Base-by-base conservation (phyloP, 2,888 invertebrate genomes). In the Thymelicus sylvestris region DNA sequence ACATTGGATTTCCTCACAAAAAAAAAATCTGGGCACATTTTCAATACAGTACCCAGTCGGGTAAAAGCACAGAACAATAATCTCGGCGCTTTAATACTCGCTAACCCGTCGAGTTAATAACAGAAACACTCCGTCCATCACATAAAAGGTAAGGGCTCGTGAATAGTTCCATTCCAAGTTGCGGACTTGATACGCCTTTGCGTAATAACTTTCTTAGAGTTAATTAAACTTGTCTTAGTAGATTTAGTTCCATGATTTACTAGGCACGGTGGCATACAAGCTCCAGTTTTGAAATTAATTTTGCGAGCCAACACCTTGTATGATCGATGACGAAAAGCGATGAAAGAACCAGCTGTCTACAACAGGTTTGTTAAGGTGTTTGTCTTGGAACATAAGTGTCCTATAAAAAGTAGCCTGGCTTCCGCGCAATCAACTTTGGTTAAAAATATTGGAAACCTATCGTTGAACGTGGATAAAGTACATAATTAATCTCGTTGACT, bases 201-300 rank as follows among this genome's bases (percentile, higher is more conserved):
- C 60, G 64, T 70, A 81, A 82, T 82, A 86, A 86, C 79, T 85
- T 84, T 81, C 83, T 78, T 78, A 76, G 82, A 83, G 83, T 85
- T 85, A 87, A 87, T 84, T 88, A 86, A 90, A 89, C 83, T 88
- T 86, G 84, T 83, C 84, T 82, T 80, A 70, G 60, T 60, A 44
- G 65, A 65, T 70, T 70, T 82, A 80, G 77, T 83, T 80, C 75
- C 77, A 83, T 86, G 86, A 87, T 89, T 87, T 87, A 89, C 79
- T 77, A 77, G 79, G 77, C 78, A 74, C 76, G 73, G 72, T 75
- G 75, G 76, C 72, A 74, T 77, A 78, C 78, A 76, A 78, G 77
- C 76, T 72, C 72, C 72, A 81, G 81, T 81, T 84, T 76, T 75
- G 77, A 81, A 83, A 84, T 86, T 87, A 86, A 86, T 85, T 83